Percentiles rank a stretch among this genome's conserved stretches.
phyloP scores from a whole-genome alignment of 2,797 vertebrate genomes.

The Sebastes steindachneri region DNA sequence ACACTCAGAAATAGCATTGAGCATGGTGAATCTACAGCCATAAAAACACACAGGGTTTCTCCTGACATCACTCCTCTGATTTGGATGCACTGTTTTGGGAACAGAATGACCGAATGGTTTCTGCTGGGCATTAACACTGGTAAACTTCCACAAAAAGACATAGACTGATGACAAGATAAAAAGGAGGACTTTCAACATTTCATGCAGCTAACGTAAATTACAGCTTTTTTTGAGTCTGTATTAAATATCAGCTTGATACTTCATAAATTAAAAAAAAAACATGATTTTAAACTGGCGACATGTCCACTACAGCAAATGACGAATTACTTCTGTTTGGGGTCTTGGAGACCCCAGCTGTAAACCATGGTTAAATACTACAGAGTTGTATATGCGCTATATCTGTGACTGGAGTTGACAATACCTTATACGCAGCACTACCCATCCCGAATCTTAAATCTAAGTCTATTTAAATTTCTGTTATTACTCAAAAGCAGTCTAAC shows the following conservation, averaged over 20 bases:
- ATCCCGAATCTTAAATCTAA: background rate
- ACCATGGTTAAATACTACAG: background rate
- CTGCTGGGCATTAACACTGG: background rate
- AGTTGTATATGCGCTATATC: background rate
- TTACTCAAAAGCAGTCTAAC: background rate
- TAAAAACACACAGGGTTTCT: constrained; percentile 58
- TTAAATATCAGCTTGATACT: background rate
- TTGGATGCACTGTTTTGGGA: constrained; percentile 24
- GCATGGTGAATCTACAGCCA: constrained; percentile 71
- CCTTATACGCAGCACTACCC: accelerated
- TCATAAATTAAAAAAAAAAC: background rate
- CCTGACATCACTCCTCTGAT: constrained; percentile 43
- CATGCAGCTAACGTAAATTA: background rate
- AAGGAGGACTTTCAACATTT: background rate
- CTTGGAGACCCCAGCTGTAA: background rate
- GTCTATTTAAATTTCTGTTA: background rate
- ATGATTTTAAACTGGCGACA: background rate
- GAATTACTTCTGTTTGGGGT: background rate
- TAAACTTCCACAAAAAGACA: background rate
- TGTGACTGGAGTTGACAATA: background rate
- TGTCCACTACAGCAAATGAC: background rate
- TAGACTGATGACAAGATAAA: background rate
- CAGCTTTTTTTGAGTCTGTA: too few relatives aligned
- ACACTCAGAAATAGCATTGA: constrained; percentile 69
- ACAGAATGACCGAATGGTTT: background rate